phyloP scores from a whole-genome alignment of 1,140 invertebrate species.

The Thaumatotibia leucotreta region DNA sequence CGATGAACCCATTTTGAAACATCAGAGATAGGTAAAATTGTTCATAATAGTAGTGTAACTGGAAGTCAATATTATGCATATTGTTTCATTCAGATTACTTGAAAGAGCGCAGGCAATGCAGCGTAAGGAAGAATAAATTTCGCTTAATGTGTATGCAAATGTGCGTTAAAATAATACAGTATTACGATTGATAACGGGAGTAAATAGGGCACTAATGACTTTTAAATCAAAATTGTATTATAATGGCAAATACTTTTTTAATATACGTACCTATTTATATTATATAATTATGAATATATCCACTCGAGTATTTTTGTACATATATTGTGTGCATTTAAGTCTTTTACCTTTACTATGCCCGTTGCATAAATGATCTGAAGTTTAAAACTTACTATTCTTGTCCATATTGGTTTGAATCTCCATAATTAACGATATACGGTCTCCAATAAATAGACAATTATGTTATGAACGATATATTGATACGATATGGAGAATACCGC shows the following conservation, averaged over 20 bases:
- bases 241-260: too few relatives aligned
- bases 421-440: too few relatives aligned
- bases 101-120: neutral
- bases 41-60: neutral
- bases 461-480: neutral
- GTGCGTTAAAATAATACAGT: neutral
- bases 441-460: neutral
- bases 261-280: too few relatives aligned
- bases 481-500: neutral
- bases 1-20: neutral
- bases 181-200: neutral
- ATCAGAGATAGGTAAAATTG: neutral
- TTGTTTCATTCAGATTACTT: neutral
- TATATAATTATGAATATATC: too few relatives aligned
- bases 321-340: too few relatives aligned
- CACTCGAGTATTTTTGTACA: neutral
- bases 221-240: too few relatives aligned
- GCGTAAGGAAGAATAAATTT: neutral
- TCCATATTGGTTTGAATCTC: too few relatives aligned
- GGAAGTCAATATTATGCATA: neutral
- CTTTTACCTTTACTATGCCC: too few relatives aligned
- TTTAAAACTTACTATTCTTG: too few relatives aligned
- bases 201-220: too few relatives aligned
- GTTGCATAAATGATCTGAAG: too few relatives aligned
- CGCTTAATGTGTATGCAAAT: neutral